These are phyloP conservation scores for Gymnogyps californianus DNA, from an alignment of 2,113 vertebrate species.

Conservation along the genomic window DNA sequence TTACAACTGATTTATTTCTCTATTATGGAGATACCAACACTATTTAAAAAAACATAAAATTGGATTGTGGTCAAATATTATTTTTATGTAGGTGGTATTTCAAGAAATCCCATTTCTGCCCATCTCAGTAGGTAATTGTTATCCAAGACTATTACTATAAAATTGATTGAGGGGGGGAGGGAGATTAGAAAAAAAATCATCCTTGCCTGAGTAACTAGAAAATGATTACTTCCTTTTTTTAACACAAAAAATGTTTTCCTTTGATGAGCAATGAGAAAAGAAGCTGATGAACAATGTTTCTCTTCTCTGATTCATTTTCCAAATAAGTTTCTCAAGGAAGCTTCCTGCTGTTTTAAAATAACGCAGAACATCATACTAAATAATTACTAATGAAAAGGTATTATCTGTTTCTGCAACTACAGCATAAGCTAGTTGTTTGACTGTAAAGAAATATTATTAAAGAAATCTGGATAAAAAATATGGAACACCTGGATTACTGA, in stretches of 20 bases:
- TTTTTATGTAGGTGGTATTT: not conserved
- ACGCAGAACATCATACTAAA: not conserved
- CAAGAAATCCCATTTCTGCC: not conserved
- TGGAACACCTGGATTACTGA: not conserved
- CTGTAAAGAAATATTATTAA: not conserved
- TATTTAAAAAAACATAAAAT: not conserved
- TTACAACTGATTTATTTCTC: not conserved
- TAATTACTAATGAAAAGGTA: conserved; percentile 5
- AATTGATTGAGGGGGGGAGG: not conserved
- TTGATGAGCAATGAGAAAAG: not conserved
- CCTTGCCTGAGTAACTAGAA: not conserved
- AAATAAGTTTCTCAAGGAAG: conserved; percentile 8
- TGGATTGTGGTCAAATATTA: not conserved
- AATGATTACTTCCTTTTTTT: not conserved
- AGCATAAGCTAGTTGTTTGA: not conserved
- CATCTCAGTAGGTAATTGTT: not conserved
- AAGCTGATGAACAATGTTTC: not conserved
- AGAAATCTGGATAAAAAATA: not conserved
- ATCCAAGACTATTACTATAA: not conserved
- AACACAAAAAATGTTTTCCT: not conserved
- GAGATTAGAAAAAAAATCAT: not conserved
- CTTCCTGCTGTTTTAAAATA: conserved; percentile 15
- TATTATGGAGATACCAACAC: not conserved
- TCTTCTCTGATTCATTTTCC: not conserved
- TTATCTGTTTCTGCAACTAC: not conserved